Conservation (phyloP, 2,888 invertebrate genomes). For the Melanostoma scalare region DNA sequence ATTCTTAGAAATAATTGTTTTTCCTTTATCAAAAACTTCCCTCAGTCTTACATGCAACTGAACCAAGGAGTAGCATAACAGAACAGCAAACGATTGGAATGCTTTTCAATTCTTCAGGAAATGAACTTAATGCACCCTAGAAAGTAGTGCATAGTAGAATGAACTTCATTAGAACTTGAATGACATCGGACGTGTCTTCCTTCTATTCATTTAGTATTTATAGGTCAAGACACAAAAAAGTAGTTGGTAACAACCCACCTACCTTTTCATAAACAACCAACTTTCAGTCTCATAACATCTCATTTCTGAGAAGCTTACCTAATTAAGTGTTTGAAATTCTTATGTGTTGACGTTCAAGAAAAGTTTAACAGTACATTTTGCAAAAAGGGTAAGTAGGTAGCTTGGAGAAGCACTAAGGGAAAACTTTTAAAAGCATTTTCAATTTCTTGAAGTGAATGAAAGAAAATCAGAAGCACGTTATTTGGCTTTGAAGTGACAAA, state of each 20-base stretch:
- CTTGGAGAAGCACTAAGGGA: neutral
- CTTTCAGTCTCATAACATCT: neutral
- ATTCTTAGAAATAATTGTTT: too few relatives aligned
- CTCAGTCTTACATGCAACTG: too few relatives aligned
- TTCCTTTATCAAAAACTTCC: too few relatives aligned
- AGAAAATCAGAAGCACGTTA: neutral
- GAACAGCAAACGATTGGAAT: too few relatives aligned
- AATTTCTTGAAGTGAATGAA: neutral
- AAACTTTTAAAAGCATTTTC: slow-evolving; percentile 20
- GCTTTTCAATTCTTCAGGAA: too few relatives aligned
- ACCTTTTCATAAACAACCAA: neutral
- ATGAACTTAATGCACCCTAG: too few relatives aligned
- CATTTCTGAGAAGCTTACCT: neutral
- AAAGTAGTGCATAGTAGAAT: too few relatives aligned
- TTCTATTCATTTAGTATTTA: too few relatives aligned
- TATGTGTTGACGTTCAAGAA: neutral
- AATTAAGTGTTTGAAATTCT: slow-evolving; percentile 7
- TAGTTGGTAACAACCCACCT: neutral
- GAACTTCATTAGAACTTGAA: too few relatives aligned
- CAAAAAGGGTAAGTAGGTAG: neutral
- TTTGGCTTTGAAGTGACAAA: neutral
- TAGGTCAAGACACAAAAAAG: neutral
- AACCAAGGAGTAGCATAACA: too few relatives aligned
- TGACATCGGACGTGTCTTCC: too few relatives aligned
- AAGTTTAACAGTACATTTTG: neutral